Conservation (phyloP, 2,797 vertebrate species). For the Hafferia zeledoni region DNA sequence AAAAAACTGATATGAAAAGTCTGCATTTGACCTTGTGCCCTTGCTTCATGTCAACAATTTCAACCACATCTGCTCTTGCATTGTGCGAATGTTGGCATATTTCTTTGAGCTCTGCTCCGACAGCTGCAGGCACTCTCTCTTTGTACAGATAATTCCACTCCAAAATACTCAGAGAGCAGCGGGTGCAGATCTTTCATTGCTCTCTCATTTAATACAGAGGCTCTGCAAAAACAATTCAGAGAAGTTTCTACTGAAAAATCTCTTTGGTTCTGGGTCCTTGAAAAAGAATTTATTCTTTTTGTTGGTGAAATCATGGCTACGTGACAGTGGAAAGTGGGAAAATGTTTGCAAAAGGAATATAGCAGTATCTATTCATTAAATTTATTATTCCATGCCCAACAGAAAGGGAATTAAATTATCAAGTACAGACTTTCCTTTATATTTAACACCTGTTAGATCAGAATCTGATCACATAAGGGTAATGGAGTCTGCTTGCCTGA, state of each 20-base stretch:
- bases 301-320: fast-evolving
- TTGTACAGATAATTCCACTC: conserved; percentile 47
- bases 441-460: neutral
- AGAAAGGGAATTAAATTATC: neutral
- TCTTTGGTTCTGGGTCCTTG: neutral
- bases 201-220: neutral
- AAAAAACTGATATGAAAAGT: conserved; percentile 73
- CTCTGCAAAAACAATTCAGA: conserved; percentile 34
- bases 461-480: neutral
- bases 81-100: conserved; percentile 72
- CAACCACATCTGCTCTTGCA: conserved; percentile 73
- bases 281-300: neutral
- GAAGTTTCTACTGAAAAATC: conserved; percentile 37
- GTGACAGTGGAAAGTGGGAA: neutral
- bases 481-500: neutral
- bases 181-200: conserved; percentile 27
- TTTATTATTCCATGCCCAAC: neutral
- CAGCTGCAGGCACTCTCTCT: conserved; percentile 73
- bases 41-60: conserved; percentile 61
- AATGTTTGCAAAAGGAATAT: neutral
- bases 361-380: neutral
- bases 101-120: conserved; percentile 45
- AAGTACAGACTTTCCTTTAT: neutral
- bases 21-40: conserved; percentile 69
- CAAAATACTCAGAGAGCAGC: neutral